Base-by-base conservation (phyloP, 1,140 invertebrate genomes). In the Drosophila rhopaloa region DNA sequence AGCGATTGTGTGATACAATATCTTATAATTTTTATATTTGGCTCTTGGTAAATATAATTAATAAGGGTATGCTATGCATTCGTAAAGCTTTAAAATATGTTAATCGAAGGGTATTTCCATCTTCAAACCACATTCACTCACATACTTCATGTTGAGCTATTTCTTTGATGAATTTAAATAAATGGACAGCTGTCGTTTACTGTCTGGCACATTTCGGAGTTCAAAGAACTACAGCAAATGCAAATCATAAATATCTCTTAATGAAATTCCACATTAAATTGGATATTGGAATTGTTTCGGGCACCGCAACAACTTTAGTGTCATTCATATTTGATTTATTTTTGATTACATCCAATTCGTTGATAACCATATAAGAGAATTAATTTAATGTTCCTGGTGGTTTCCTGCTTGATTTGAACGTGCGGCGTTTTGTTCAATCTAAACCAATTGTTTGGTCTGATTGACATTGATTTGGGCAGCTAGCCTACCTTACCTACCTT, bases 391-490 rank as follows among this genome's bases (percentile, higher is more conserved):
- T 51, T 14, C 29, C 41, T 58, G 41, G 35, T 47, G 66, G 73
- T 70, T 66, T 66, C 16, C 57, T 53, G 32, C 24, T 16, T 37
- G 16, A 47, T 37, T 41, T 50, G 43, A 14, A 60, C 77, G 79
- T 81, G 74, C 48, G 54, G 47, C 53, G 67, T 74, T 74, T 66
- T 8, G 32, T 27, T 32, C 57, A 85, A 81, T 85, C 62, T 66
- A 24, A 41, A 13, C 55, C 73, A 61, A 81, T 84, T 84, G 73
- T 86, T 63, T 27, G 27, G 29, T 53, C 46, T 82, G 73, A 88
- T 79, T 73, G 76, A 73, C 71, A 32, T 67, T 74, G 61, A 62
- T 59, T 61, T 53, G 70, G 70, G 51, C 7, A 41, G 1, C n/a
- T 11, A 11, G 9, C 9, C 11, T 16, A 16, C 16, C 16, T 16